A percentile compares a stretch with the other conserved stretches of the same genome.
Evolutionary conservation across 2,888 invertebrate species (phyloP).

Genomic region (Nephrotoma flavescens): DNA sequence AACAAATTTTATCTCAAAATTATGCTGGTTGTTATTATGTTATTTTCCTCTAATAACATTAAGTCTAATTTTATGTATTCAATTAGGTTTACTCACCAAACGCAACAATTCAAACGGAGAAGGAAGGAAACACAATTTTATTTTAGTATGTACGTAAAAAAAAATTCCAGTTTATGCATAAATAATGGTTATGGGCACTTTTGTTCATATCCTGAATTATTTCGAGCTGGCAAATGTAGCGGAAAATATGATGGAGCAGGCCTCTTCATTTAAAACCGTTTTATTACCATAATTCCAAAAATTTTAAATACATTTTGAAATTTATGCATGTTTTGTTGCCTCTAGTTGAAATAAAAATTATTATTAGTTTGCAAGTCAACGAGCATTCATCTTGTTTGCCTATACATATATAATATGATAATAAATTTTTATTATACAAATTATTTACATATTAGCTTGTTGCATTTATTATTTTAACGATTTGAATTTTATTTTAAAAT

Average conservation of each 20-base stretch:
- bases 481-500: no score
- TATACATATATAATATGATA: no score
- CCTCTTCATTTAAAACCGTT: neutral
- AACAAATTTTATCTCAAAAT: neutral
- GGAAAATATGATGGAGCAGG: neutral
- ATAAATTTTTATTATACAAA: no score
- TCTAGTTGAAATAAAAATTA: no score
- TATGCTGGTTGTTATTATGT: neutral
- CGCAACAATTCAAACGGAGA: neutral
- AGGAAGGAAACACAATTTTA: neutral
- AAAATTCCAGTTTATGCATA: neutral
- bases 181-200: neutral
- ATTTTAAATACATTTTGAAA: no score
- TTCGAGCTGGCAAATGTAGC: neutral
- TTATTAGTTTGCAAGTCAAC: no score
- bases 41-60: neutral
- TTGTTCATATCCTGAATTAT: neutral
- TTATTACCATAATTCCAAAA: no score
- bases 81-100: neutral
- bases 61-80: neutral
- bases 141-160: neutral
- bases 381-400: no score
- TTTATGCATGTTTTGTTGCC: no score
- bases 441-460: no score
- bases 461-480: no score